Evolutionary conservation across 2,113 vertebrate genomes (phyloP).

Genomic region (Hystrix cristata): DNA sequence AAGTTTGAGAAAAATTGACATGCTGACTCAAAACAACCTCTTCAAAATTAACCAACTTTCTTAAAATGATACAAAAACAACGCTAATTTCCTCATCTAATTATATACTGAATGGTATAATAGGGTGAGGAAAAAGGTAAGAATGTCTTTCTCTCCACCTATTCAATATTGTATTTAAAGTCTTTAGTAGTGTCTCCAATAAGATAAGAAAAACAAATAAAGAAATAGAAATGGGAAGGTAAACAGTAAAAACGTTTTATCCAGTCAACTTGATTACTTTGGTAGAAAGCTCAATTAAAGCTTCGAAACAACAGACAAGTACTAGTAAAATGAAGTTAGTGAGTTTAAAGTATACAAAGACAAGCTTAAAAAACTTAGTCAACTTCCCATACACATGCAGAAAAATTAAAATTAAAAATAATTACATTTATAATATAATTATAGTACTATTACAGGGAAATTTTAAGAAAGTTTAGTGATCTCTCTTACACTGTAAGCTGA

Average conservation of each 20-base stretch:
- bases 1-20: not conserved
- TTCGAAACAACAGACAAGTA: not conserved
- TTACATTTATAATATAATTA: not conserved
- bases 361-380: constrained; percentile 25
- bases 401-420: constrained; percentile 11
- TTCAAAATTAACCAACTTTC: not conserved
- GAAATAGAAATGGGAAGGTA: not conserved
- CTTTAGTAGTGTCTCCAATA: not conserved
- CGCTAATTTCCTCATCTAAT: not conserved
- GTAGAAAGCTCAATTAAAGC: not conserved
- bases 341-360: constrained; percentile 18
- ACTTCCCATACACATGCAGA: not conserved
- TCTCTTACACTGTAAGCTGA: not conserved
- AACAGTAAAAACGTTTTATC: not conserved
- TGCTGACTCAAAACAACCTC: not conserved
- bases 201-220: not conserved
- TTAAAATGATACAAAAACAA: constrained; percentile 6
- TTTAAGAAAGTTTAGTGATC: not conserved
- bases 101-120: not conserved
- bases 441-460: not conserved
- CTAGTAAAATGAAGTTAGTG: constrained; percentile 22
- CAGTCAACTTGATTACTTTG: not conserved
- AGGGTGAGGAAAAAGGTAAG: not conserved
- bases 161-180: not conserved
- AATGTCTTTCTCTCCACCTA: not conserved